phyloP scores from a whole-genome alignment of 1,140 invertebrate genomes.

The Pachyrhynchus sulphureomaculatus region DNA sequence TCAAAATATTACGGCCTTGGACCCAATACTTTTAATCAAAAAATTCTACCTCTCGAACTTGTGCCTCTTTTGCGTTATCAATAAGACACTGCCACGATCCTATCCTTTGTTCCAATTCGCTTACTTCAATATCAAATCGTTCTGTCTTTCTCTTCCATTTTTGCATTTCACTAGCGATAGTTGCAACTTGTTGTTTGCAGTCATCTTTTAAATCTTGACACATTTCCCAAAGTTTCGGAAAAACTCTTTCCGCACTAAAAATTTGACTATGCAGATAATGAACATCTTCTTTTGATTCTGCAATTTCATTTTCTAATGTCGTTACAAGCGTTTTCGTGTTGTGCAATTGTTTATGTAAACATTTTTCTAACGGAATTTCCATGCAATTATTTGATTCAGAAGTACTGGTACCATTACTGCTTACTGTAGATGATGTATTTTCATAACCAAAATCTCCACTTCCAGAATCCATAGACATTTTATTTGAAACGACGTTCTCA shows the following conservation, averaged over 20 bases:
- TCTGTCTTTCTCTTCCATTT: conserved; percentile 21
- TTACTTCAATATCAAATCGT: conserved; percentile 16
- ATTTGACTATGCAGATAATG: conserved; percentile 12
- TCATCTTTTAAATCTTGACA: conserved; percentile 7
- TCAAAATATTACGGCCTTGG: background rate
- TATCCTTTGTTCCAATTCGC: conserved; percentile 18
- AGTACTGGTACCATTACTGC: too few species aligned
- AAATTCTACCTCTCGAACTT: conserved; percentile 9
- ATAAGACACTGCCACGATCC: conserved; percentile 25
- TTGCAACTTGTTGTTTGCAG: conserved; percentile 15
- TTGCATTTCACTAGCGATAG: conserved; percentile 2
- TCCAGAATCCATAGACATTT: too few species aligned
- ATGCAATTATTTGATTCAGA: too few species aligned
- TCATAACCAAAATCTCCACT: too few species aligned
- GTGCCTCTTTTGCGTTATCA: conserved; percentile 12
- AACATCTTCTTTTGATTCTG: conserved; percentile 22
- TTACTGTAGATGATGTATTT: too few species aligned
- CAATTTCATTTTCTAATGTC: conserved; percentile 21
- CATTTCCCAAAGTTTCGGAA: conserved; percentile 13
- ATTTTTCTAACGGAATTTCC: background rate
- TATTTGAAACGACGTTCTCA: too few species aligned
- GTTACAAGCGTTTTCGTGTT: conserved; percentile 19
- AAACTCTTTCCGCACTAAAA: conserved; percentile 16
- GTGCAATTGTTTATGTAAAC: conserved; percentile 10
- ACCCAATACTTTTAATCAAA: background rate